These are phyloP conservation scores for Periophthalmus modestus DNA, from an alignment of 2,113 vertebrate species.

Conservation along the genomic window DNA sequence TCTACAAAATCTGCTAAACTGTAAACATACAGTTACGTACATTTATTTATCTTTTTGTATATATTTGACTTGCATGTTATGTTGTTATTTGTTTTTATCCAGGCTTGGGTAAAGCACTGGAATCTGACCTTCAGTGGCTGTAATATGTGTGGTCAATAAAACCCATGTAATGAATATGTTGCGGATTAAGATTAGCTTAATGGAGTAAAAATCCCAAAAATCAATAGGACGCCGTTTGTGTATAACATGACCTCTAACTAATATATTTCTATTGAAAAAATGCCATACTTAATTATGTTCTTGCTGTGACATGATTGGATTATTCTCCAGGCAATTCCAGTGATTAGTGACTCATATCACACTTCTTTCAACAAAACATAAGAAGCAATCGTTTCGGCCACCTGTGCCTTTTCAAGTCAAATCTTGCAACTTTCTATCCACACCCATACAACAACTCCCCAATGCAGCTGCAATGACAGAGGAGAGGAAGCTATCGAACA, in stretches of 20 bases:
- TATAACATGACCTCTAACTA: background rate
- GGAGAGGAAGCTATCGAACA: constrained; percentile 73
- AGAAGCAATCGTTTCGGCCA: constrained; percentile 43
- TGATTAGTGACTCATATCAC: constrained; percentile 5
- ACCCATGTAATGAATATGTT: background rate
- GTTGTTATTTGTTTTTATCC: background rate
- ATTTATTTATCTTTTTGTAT: background rate
- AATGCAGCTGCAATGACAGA: constrained; percentile 66
- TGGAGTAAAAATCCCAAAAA: background rate
- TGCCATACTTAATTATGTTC: background rate
- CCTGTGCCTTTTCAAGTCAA: constrained; percentile 55
- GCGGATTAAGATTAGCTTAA: background rate
- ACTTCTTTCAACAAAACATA: background rate
- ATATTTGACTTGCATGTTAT: no score
- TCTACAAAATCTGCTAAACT: no score
- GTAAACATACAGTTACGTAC: no score
- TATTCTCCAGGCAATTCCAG: constrained; percentile 1
- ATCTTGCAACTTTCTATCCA: constrained; percentile 34
- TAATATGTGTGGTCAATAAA: background rate
- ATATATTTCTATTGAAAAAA: constrained; percentile 1
- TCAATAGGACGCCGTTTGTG: background rate
- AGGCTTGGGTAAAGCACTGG: background rate
- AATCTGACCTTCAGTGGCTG: background rate
- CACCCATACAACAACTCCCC: constrained; percentile 56
- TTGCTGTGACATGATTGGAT: constrained; percentile 22